phyloP scores from a whole-genome alignment of 2,113 vertebrate genomes.

The Clarias batrachus region DNA sequence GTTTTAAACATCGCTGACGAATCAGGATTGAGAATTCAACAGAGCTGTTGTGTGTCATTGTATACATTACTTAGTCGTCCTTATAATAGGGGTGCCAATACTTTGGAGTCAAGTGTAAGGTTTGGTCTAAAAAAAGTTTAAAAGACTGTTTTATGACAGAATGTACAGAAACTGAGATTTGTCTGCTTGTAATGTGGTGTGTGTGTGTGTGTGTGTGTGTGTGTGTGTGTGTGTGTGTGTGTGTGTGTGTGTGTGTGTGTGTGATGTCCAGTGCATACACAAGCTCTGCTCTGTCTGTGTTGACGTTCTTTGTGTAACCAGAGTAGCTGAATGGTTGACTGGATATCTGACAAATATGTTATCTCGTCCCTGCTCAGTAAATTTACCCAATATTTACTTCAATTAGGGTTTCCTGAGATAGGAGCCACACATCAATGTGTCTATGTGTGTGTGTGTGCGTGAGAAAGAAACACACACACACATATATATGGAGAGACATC shows the following conservation, averaged over 20 bases:
- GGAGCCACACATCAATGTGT: constrained; percentile 37
- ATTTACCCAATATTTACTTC: constrained; percentile 79
- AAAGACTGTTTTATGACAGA: background rate
- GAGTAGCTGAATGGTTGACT: constrained; percentile 70
- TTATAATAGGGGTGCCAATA: background rate
- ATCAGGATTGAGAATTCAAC: background rate
- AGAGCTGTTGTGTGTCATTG: background rate
- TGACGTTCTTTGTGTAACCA: constrained; percentile 69
- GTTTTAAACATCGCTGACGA: too few relatives aligned
- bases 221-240: constrained; percentile 39
- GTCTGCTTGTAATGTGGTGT: constrained; percentile 27
- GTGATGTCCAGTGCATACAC: constrained; percentile 30
- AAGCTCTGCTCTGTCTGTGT: constrained; percentile 50
- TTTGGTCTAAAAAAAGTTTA: background rate
- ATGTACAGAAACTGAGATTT: background rate
- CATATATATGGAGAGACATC: background rate
- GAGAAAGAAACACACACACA: background rate
- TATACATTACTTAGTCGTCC: background rate
- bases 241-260: constrained; percentile 45
- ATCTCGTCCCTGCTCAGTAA: constrained; percentile 71
- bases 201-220: constrained; percentile 39
- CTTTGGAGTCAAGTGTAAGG: background rate
- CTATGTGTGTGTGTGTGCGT: constrained; percentile 27
- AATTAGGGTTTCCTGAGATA: constrained; percentile 76
- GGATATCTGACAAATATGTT: constrained; percentile 76